These are phyloP conservation scores for Rhyacophila evoluta DNA, from an alignment of 2,888 invertebrate genomes.

Conservation along the genomic window DNA sequence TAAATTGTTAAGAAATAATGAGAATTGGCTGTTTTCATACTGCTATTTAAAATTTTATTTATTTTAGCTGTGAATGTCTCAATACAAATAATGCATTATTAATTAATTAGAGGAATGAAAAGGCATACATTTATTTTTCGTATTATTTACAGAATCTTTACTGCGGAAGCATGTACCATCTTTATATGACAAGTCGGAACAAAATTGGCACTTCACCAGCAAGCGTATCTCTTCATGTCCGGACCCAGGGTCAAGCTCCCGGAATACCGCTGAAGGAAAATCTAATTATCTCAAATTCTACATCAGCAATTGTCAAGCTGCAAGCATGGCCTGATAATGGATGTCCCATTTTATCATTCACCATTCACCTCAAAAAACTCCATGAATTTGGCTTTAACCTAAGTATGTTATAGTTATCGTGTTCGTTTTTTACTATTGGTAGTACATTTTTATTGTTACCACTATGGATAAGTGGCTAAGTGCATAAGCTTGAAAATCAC, in stretches of 20 bases:
- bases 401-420: conserved; percentile 62
- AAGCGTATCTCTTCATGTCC: conserved; percentile 76
- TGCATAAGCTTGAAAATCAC: too few relatives aligned
- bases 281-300: conserved; percentile 78
- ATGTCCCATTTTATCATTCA: conserved; percentile 77
- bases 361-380: conserved; percentile 76
- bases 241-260: conserved; percentile 80
- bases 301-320: conserved; percentile 74
- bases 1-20: too few relatives aligned
- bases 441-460: too few relatives aligned
- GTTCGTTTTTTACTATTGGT: too few relatives aligned
- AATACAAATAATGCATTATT: too few relatives aligned
- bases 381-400: conserved; percentile 77
- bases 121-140: too few relatives aligned
- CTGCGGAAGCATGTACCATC: conserved; percentile 80
- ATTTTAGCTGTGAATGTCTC: too few relatives aligned
- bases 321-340: conserved; percentile 82
- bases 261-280: conserved; percentile 74
- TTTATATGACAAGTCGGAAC: conserved; percentile 78
- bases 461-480: too few relatives aligned
- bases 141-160: conserved; percentile 62
- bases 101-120: too few relatives aligned
- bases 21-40: too few relatives aligned
- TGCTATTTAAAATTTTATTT: too few relatives aligned
- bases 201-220: conserved; percentile 79